A percentile compares a stretch with the other conserved stretches of the same genome.
Conservation (phyloP, 2,113 vertebrate species). For the Apaloderma vittatum region DNA sequence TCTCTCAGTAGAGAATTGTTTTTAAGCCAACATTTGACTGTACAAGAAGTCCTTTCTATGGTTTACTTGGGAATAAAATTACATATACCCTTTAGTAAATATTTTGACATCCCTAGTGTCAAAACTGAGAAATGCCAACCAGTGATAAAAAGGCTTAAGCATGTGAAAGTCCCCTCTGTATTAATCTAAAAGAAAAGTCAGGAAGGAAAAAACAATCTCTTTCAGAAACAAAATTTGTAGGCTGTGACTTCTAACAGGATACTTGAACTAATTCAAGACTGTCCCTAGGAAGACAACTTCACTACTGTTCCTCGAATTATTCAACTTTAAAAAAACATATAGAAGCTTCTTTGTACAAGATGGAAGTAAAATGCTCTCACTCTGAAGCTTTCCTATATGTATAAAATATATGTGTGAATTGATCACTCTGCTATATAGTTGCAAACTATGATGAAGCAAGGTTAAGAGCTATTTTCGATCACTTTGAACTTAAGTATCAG, state of each 20-base stretch:
- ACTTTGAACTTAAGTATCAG: neutral
- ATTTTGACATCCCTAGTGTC: constrained; percentile 27
- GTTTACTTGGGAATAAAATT: neutral
- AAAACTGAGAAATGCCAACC: neutral
- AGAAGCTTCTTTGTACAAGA: neutral
- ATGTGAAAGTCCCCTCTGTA: neutral
- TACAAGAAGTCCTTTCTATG: neutral
- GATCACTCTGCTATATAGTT: neutral
- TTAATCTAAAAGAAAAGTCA: constrained; percentile 18
- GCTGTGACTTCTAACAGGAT: constrained; percentile 41
- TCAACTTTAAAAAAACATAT: neutral
- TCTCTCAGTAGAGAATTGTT: neutral
- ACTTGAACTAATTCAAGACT: constrained; percentile 11
- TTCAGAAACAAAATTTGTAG: neutral
- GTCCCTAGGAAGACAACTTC: neutral
- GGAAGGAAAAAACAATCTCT: constrained; percentile 56
- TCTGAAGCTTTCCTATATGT: neutral
- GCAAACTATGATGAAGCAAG: neutral
- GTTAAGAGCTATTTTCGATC: neutral
- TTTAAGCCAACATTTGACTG: neutral
- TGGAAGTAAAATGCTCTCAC: neutral
- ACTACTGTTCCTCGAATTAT: neutral
- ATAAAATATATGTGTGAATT: neutral
- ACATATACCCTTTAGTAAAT: neutral
- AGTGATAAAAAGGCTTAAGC: neutral